These are phyloP conservation scores for Cuniculus paca DNA, from an alignment of 2,797 vertebrate species.

Conservation along the genomic window DNA sequence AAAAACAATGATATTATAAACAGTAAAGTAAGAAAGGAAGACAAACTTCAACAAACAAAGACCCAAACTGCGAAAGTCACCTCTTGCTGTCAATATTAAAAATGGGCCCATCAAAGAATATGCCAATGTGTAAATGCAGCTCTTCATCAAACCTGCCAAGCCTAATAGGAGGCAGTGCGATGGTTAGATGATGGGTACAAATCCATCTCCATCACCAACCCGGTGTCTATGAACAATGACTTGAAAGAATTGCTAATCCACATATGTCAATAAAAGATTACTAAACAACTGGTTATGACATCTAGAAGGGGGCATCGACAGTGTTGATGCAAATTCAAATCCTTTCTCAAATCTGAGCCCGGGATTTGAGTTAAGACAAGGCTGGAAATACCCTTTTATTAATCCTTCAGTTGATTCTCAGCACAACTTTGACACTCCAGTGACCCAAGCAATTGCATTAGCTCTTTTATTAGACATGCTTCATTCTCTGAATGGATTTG, in stretches of 20 bases:
- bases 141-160: constrained; percentile 70
- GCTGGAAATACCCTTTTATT: neutral
- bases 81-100: constrained; percentile 59
- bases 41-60: constrained; percentile 75
- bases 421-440: neutral
- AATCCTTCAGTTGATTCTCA: constrained; percentile 27
- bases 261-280: constrained; percentile 67
- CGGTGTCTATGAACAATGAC: constrained; percentile 48
- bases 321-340: neutral
- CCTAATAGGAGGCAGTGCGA: constrained; percentile 36
- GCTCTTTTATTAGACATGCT: neutral
- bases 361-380: constrained; percentile 74
- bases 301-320: neutral
- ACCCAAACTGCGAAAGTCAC: constrained; percentile 58
- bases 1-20: neutral
- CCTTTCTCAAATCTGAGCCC: constrained; percentile 60
- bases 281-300: neutral
- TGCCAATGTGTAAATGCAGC: constrained; percentile 51
- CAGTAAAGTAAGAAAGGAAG: constrained; percentile 50
- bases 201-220: constrained; percentile 63
- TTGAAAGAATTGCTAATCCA: constrained; percentile 52
- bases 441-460: neutral
- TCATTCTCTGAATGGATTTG: constrained; percentile 18
- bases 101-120: constrained; percentile 58
- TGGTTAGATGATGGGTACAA: constrained; percentile 43